Evolutionary conservation across 2,113 vertebrate genomes (phyloP).

Genomic region (Tetrax tetrax): DNA sequence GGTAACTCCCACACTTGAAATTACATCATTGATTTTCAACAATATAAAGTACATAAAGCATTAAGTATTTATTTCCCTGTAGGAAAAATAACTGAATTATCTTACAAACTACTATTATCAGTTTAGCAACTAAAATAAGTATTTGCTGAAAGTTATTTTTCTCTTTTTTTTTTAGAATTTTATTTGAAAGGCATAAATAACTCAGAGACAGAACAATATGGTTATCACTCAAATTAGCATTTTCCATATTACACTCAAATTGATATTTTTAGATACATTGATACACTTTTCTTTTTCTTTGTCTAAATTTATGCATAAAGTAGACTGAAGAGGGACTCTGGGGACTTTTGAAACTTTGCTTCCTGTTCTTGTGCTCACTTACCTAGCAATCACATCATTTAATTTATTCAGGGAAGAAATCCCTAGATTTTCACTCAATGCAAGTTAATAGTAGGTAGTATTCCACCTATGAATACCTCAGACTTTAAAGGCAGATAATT

Average conservation of each 20-base stretch:
- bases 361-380: neutral
- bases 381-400: neutral
- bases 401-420: neutral
- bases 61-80: neutral
- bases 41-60: neutral
- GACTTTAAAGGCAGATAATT: neutral
- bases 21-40: neutral
- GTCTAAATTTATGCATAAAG: neutral
- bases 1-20: neutral
- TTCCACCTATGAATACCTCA: neutral
- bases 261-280: slow-evolving; percentile 6
- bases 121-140: slow-evolving; percentile 27
- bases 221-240: neutral
- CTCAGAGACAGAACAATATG: neutral
- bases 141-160: slow-evolving; percentile 13
- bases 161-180: slow-evolving; percentile 6
- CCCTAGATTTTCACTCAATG: neutral
- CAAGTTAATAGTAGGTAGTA: neutral
- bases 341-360: neutral
- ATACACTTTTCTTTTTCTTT: neutral
- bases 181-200: slow-evolving; percentile 30
- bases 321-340: neutral
- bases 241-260: neutral
- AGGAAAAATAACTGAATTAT: slow-evolving; percentile 32
- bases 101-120: neutral